Evolutionary conservation across 1,140 invertebrate genomes (phyloP).

Genomic region (Drosophila parabipectinata): DNA sequence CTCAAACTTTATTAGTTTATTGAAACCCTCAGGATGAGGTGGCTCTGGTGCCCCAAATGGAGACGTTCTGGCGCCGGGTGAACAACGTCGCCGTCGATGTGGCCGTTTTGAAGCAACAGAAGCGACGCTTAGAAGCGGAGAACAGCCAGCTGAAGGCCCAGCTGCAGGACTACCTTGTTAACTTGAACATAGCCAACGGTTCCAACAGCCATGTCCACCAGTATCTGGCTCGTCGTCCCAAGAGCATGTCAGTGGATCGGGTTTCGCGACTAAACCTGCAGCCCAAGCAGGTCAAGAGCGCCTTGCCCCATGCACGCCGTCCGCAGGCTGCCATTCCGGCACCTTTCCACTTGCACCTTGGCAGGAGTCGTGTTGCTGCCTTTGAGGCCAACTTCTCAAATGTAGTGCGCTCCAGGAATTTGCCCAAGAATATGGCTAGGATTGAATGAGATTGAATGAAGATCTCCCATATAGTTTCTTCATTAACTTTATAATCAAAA

Average conservation of each 20-base stretch:
- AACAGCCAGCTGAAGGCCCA: conserved; percentile 68
- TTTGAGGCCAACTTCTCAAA: conserved; percentile 71
- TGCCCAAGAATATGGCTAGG: conserved; percentile 57
- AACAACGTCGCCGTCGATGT: conserved; percentile 78
- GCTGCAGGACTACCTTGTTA: conserved; percentile 75
- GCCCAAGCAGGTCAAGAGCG: conserved; percentile 64
- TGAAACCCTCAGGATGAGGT: conserved; percentile 43
- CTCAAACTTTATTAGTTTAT: not conserved
- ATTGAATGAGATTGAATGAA: conserved; percentile 17
- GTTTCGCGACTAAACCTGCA: conserved; percentile 60
- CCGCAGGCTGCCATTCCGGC: conserved; percentile 22
- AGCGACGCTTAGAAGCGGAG: conserved; percentile 58
- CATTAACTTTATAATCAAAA: no score
- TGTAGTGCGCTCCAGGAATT: conserved; percentile 57
- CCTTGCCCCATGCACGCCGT: conserved; percentile 46
- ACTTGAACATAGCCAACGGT: conserved; percentile 76
- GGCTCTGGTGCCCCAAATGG: conserved; percentile 64
- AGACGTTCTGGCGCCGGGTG: conserved; percentile 79
- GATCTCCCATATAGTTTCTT: not conserved
- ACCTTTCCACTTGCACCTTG: conserved; percentile 7
- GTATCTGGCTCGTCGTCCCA: conserved; percentile 70
- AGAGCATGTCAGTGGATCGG: conserved; percentile 81
- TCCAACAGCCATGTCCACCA: conserved; percentile 70
- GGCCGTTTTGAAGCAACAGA: conserved; percentile 72
- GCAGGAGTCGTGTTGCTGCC: conserved; percentile 23